Conservation (phyloP, 2,113 vertebrate genomes). For the Alaudala cheleensis region DNA sequence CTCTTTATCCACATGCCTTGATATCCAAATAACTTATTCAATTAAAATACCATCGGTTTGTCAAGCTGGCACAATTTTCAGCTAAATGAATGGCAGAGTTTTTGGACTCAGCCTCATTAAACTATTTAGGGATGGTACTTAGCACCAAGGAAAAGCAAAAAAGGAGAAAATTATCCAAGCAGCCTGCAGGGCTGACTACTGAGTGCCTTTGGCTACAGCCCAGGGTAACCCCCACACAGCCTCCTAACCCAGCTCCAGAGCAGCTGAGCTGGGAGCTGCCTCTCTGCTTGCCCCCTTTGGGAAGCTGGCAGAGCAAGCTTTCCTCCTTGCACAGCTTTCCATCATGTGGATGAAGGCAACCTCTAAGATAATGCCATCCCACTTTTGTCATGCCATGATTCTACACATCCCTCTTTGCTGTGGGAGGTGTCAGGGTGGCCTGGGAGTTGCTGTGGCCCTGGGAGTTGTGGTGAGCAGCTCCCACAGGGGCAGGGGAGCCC, state of each 20-base stretch:
- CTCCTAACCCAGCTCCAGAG: neutral
- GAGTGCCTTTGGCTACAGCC: neutral
- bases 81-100: neutral
- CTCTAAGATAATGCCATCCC: neutral
- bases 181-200: neutral
- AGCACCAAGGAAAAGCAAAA: neutral
- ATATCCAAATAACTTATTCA: neutral
- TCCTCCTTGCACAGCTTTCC: neutral
- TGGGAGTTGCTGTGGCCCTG: neutral
- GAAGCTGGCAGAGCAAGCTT: fast-evolving
- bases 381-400: neutral
- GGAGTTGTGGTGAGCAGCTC: neutral
- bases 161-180: neutral
- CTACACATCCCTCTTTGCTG: neutral
- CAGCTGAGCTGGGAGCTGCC: neutral
- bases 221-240: neutral
- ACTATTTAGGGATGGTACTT: neutral
- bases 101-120: neutral
- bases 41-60: neutral
- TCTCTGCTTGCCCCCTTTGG: neutral
- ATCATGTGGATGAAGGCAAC: neutral
- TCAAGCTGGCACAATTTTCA: neutral
- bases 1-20: neutral
- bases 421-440: neutral
- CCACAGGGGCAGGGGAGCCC: neutral